Base-by-base conservation (phyloP, 2,888 invertebrate genomes). In the Cosmia trapezina region DNA sequence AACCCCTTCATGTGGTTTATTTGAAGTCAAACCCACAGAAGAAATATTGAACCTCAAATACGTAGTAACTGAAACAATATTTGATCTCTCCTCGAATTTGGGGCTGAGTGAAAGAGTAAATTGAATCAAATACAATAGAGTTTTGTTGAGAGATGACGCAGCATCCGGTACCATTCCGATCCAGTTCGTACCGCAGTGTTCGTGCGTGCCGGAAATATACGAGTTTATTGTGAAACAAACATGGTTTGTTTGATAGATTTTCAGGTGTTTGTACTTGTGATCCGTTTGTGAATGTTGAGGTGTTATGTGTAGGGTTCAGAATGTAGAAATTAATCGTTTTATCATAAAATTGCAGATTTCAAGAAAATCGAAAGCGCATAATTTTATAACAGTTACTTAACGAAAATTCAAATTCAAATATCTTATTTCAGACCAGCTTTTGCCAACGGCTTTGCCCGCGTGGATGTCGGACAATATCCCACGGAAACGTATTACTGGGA, bases 21-120 rank as follows among this genome's bases (percentile, higher is more conserved):
- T 66, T 62, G 72, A 43, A 71, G 56, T 56, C 53, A 65, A 65
- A 62, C 65, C 65, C n/a, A 28, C 65, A 61, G 53, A 63, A 70
- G 77, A 71, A 71, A 78, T 71, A 77, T 78, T 71, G 64, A 61
- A 71, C 70, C 53, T 62, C 78, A 78, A 77, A 78, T 78, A 77
- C 41, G 49, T 56, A 37, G 37, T 37, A 37, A 5, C 78, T 72
- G 72, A 77, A 66, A 68, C 78, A 78, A 79, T 78, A 74, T 79
- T 78, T 73, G 79, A 61, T 45, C 73, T 73, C 47, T 56, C 22
- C 57, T 63, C 61, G 47, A 67, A 37, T 61, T 69, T 54, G 41
- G 33, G 22, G 33, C 45, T 56, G 51, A 66, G 63, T 64, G 63
- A 69, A 76, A 69, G 22, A 78, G 71, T 66, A 66, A 73, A 78